Conservation (phyloP, 2,797 vertebrate species). For the Ptychadena robeensis region DNA sequence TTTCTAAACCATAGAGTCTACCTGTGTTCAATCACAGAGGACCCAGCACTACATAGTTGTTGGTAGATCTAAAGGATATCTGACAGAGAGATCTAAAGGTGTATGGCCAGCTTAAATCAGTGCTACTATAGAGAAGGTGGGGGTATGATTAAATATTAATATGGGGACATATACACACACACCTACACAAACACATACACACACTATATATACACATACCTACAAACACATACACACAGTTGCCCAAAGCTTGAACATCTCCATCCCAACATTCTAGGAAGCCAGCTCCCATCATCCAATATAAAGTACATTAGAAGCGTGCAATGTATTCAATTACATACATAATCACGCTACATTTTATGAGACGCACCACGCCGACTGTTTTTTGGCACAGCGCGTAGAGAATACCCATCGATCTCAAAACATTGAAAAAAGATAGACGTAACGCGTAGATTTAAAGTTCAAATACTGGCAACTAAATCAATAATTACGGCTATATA, state of each 20-base stretch:
- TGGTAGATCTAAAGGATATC: no score
- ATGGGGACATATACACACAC: no score
- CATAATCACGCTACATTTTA: conserved; percentile 57
- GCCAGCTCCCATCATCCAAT: conserved; percentile 37
- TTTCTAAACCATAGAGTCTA: no score
- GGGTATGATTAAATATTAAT: no score
- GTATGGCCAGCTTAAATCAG: no score
- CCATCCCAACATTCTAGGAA: conserved; percentile 18
- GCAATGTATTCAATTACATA: conserved; percentile 52
- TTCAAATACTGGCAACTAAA: neutral
- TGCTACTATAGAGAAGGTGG: neutral
- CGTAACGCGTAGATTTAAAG: neutral
- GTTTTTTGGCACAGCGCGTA: conserved; percentile 1
- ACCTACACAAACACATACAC: no score
- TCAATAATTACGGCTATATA: no score
- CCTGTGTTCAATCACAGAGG: no score
- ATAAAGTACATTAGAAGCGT: conserved; percentile 32
- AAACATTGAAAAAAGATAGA: neutral
- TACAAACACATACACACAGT: neutral
- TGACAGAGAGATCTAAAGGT: no score
- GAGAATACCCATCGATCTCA: neutral
- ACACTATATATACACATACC: no score
- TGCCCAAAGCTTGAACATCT: neutral
- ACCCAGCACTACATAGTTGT: no score
- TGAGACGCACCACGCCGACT: conserved; percentile 35